Base-by-base conservation (phyloP, 2,888 invertebrate genomes). In the Parascotia fuliginaria region DNA sequence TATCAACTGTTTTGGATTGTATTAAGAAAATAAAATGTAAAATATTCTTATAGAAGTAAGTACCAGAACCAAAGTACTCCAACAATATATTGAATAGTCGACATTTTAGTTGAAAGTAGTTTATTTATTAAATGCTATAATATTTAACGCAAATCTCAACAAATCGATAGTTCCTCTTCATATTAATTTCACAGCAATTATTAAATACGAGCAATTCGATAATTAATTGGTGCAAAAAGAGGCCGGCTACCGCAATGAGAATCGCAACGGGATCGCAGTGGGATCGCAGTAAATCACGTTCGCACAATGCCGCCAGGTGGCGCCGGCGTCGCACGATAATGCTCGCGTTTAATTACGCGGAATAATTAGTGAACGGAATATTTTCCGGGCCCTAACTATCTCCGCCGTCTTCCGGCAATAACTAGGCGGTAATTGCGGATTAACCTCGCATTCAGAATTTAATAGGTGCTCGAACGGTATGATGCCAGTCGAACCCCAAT, bases 321-420 rank as follows among this genome's bases (percentile, higher is more conserved):
- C 88, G 87, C 79, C 87, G 87, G 88, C 89, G 86, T 79, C 85
- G 86, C 84, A 79, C 87, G 89, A 89, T 91, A 90, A 91, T 91
- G 84, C 88, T 74, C 83, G 86, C 87, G 92, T 90, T 92, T 92
- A 92, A 92, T 92, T 92, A 91, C 92, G 88, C 85, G 92, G 92
- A 92, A 92, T 92, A 92, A 92, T 92, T 92, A 92, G 89, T 88
- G 90, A 89, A 89, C 89, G 91, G 91, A 91, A 92, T 90, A 90
- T 90, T 89, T 92, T 91, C 91, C 90, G 89, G 87, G 89, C 87
- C 87, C 91, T 90, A 91, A 90, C 91, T 91, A 92, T 91, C 90
- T 89, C 88, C 86, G 79, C 82, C 88, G 86, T 89, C 90, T 91
- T 90, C 90, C 91, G 90, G 89, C 89, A 88, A 90, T 90, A 89